Conservation (phyloP, 2,113 vertebrate species). For the Hirundichthys speculiger region DNA sequence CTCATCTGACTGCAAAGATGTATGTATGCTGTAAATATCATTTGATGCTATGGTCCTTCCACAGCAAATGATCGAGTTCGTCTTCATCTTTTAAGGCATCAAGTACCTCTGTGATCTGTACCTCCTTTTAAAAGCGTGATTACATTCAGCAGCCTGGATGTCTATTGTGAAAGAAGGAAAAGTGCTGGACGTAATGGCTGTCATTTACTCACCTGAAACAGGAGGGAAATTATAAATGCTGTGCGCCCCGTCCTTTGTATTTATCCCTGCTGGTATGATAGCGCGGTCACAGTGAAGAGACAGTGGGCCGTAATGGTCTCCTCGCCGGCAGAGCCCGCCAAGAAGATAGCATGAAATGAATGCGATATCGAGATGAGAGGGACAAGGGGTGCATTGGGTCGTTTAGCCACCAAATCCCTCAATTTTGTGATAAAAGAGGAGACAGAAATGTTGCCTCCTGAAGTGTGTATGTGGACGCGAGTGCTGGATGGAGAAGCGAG, state of each 20-base stretch:
- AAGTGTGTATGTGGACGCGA: constrained; percentile 21
- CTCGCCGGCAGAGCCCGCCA: constrained; percentile 53
- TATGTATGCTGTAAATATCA: constrained; percentile 15
- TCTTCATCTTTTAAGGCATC: constrained; percentile 58
- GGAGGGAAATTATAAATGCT: constrained; percentile 66
- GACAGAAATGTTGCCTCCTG: constrained; percentile 54
- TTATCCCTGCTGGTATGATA: constrained; percentile 74
- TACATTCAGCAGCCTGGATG: constrained; percentile 58
- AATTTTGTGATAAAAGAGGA: constrained; percentile 63
- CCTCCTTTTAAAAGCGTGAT: constrained; percentile 67
- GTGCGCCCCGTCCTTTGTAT: constrained; percentile 63
- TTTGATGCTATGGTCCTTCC: constrained; percentile 29
- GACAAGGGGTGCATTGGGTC: constrained; percentile 67
- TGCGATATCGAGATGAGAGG: constrained; percentile 69
- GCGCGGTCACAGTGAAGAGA: constrained; percentile 56
- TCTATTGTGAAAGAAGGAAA: constrained; percentile 61
- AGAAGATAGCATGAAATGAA: constrained; percentile 76
- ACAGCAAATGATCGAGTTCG: constrained; percentile 35
- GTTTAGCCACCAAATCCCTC: constrained; percentile 73
- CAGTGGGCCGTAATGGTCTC: constrained; percentile 57
- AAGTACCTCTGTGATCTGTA: constrained; percentile 59
- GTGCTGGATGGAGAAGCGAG: constrained; percentile 23
- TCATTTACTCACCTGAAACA: constrained; percentile 76
- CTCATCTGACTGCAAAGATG: not conserved
- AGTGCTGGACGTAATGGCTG: constrained; percentile 71